These are phyloP conservation scores for Drosophila leontia DNA, from an alignment of 1,140 invertebrate species.

Conservation along the genomic window DNA sequence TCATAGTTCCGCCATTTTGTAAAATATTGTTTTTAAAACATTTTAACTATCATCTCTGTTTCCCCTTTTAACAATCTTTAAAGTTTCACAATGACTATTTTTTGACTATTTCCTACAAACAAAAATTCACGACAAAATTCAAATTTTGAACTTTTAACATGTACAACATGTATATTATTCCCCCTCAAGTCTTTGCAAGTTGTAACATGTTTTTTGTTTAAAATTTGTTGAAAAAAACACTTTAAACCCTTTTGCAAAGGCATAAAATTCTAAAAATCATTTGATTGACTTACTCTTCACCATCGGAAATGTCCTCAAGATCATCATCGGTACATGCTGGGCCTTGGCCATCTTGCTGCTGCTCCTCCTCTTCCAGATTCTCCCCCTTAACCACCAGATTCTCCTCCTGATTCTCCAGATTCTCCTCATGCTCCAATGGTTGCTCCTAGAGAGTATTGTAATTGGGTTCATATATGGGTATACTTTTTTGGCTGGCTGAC, in stretches of 20 bases:
- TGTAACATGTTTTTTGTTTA: too few species aligned
- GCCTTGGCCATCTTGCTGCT: neutral
- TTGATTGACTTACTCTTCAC: conserved; percentile 70
- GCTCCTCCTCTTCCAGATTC: neutral
- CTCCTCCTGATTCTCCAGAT: neutral
- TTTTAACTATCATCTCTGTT: too few species aligned
- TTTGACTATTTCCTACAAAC: too few species aligned
- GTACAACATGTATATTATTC: too few species aligned
- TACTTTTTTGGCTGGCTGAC: neutral
- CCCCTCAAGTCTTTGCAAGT: neutral
- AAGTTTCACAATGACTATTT: too few species aligned
- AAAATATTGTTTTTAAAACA: too few species aligned
- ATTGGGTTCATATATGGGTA: neutral
- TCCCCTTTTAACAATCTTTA: too few species aligned
- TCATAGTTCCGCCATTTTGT: too few species aligned
- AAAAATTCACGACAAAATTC: too few species aligned
- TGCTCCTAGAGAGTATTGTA: neutral
- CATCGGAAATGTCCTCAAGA: conserved; percentile 80
- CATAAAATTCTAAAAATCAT: neutral
- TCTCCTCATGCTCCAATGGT: neutral
- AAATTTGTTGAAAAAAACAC: neutral
- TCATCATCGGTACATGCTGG: conserved; percentile 25
- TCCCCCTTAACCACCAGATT: neutral
- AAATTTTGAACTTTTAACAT: too few species aligned
- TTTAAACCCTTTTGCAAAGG: neutral